Evolutionary conservation across 2,888 invertebrate genomes (phyloP).

Genomic region (Aphelenchoides bicaudatus): DNA sequence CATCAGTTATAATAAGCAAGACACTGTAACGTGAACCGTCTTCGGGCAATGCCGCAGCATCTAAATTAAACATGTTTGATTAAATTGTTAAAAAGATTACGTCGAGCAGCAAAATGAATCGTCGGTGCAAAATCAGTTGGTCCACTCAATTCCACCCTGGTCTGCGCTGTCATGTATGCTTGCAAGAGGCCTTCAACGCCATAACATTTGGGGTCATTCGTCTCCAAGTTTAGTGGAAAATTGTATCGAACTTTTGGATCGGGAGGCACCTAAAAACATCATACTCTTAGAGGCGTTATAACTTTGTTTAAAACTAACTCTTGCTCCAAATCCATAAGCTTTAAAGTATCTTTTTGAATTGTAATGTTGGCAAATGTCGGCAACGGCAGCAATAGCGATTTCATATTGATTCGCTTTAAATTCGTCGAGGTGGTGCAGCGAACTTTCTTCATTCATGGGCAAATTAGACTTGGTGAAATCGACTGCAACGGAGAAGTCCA

Average conservation of each 20-base stretch:
- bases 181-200: slow-evolving; percentile 65
- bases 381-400: slow-evolving; percentile 46
- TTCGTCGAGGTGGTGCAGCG: slow-evolving; percentile 36
- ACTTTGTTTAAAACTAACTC: too few species aligned
- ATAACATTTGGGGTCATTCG: slow-evolving; percentile 65
- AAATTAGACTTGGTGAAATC: slow-evolving; percentile 50
- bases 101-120: slow-evolving; percentile 60
- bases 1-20: slow-evolving; percentile 68
- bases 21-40: slow-evolving; percentile 65
- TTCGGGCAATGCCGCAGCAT: slow-evolving; percentile 39
- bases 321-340: slow-evolving; percentile 63
- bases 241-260: slow-evolving; percentile 58
- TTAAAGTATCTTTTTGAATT: slow-evolving; percentile 44
- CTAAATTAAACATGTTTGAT: too few species aligned
- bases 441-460: slow-evolving; percentile 46
- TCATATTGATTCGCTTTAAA: slow-evolving; percentile 47
- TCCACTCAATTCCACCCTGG: slow-evolving; percentile 65
- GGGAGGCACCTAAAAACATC: too few species aligned
- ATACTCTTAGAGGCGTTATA: too few species aligned
- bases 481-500: slow-evolving; percentile 47
- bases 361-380: slow-evolving; percentile 52
- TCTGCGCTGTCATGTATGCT: slow-evolving; percentile 65
- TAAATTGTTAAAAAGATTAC: too few species aligned
- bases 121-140: slow-evolving; percentile 68
- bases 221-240: slow-evolving; percentile 64